Conservation (phyloP, 2,113 vertebrate genomes). For the Mustela nigripes region DNA sequence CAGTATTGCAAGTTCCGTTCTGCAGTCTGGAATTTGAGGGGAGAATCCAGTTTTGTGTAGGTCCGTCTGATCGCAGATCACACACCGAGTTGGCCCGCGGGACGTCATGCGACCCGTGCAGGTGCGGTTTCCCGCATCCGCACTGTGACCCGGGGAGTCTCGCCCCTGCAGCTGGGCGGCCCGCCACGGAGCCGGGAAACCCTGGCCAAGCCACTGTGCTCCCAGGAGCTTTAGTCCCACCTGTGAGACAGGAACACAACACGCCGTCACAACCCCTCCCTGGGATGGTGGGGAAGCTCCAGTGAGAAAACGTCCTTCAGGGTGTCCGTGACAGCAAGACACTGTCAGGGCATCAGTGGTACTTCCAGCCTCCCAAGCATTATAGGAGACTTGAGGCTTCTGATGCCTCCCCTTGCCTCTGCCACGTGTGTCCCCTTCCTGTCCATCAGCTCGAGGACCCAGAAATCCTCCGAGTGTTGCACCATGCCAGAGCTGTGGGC, state of each 20-base stretch:
- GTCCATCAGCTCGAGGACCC: neutral
- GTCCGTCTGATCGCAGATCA: neutral
- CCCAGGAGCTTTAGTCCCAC: neutral
- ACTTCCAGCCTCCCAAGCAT: neutral
- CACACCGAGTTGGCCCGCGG: neutral
- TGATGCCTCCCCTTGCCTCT: rapidly evolving
- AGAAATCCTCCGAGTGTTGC: neutral
- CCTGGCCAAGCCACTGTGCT: neutral
- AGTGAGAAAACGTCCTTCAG: neutral
- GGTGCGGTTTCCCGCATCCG: neutral
- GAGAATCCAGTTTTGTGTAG: neutral
- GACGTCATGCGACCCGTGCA: neutral
- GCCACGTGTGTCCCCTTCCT: neutral
- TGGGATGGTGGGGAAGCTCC: neutral
- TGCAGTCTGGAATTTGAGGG: conserved; percentile 29
- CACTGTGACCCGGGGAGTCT: neutral
- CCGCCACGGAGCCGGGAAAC: neutral
- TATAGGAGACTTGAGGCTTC: neutral
- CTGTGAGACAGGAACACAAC: neutral
- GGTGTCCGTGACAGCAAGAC: neutral
- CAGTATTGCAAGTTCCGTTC: neutral
- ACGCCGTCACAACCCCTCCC: neutral
- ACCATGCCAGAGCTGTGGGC: too few relatives aligned
- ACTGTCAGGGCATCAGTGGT: neutral
- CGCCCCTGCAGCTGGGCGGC: neutral